Base-by-base conservation (phyloP, 2,888 invertebrate species). In the Acleris holmiana region DNA sequence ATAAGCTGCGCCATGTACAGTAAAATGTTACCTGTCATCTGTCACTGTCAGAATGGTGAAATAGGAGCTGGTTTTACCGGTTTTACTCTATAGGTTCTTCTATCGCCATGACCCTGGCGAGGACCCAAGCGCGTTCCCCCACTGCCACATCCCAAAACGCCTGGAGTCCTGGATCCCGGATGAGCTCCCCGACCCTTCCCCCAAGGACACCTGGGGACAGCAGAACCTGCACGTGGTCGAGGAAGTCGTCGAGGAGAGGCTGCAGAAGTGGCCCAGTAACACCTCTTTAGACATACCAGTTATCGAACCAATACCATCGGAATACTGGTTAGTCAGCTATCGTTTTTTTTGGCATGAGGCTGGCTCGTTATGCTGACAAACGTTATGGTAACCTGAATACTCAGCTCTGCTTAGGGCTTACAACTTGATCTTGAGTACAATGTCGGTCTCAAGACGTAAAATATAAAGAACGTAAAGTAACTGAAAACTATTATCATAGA, bases 71-170 rank as follows among this genome's bases (percentile, higher is more conserved):
- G 0, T 29, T 29, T 29, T 29, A 29, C 4, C 29, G 29, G 29
- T 29, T 13, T 35, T 8, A 10, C 4, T 35, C 1, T 35, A 0
- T 35, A 88, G 91, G 90, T 76, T 88, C 29, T 91, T 88, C 72
- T 92, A 85, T 68, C 87, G 87, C 0, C 93, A 93, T 72, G 93
- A 93, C 64, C 89, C 91, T 0, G 93, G 93, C 0, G 90, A 91
- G 60, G 91, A 92, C 4, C 78, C 88, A 0, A 85, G 78, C 49
- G 85, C 91, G 0, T 75, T 82, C 35, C 91, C 91, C 0, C 81
- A 80, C 0, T 88, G 89, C 73, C 83, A 73, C 72, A 91, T 89
- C 55, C 93, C 91, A 2, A 86, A 83, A 21, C 82, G 89, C 0
- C 59, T 40, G 1, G 88, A 88, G 61, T 91, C 91, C 2, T 93